A percentile compares a stretch with the other conserved stretches of the same genome.
Conservation (phyloP, 2,113 vertebrate genomes). For the Peucedramus taeniatus region DNA sequence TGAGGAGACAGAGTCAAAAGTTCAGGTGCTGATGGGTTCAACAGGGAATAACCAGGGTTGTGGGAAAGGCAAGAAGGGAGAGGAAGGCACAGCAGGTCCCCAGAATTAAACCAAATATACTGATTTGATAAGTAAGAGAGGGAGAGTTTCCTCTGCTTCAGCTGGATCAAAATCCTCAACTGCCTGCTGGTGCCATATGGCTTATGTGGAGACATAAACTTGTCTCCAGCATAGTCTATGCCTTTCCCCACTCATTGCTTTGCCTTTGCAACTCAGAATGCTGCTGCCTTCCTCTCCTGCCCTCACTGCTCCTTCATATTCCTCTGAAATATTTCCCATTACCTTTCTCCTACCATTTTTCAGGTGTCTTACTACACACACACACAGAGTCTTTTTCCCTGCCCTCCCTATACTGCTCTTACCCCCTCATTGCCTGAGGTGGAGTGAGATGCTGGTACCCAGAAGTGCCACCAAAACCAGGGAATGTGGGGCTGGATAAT, state of each 20-base stretch:
- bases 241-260: neutral
- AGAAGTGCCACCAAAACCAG: neutral
- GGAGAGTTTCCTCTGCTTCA: neutral
- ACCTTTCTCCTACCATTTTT: neutral
- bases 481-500: neutral
- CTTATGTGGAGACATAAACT: neutral
- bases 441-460: neutral
- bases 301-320: neutral
- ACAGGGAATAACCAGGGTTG: neutral
- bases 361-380: neutral
- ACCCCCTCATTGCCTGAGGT: neutral
- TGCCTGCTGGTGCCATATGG: neutral
- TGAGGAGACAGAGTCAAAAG: neutral
- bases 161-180: neutral
- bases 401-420: neutral
- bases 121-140: neutral
- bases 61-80: neutral
- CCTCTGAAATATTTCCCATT: neutral
- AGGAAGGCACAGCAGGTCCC: accelerated
- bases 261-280: neutral
- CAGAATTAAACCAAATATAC: neutral
- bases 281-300: neutral
- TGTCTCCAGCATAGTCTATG: accelerated
- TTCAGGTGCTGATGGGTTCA: neutral
- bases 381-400: neutral